Evolutionary conservation across 2,113 vertebrate genomes (phyloP).

Genomic region (Psammodynastes pulverulentus): DNA sequence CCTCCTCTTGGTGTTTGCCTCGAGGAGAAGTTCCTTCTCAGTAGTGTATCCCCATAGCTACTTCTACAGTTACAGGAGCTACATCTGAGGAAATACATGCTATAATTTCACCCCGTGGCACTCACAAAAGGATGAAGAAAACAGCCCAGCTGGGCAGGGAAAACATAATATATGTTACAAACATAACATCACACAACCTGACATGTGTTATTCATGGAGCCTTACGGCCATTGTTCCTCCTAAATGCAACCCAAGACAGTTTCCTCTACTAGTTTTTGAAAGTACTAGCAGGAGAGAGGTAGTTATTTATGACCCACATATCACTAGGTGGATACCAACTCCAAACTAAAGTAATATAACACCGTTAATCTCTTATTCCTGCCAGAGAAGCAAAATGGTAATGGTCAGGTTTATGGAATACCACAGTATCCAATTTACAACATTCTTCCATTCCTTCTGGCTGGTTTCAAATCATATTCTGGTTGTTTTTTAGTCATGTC

Average conservation of each 20-base stretch:
- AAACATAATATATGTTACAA: neutral
- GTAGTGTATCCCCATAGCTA: neutral
- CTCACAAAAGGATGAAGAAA: slow-evolving; percentile 6
- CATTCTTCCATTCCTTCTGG: neutral
- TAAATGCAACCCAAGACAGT: neutral
- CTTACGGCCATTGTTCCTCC: neutral
- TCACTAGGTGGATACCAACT: slow-evolving; percentile 1
- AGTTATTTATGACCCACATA: neutral
- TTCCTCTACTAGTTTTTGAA: neutral
- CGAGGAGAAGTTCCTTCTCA: neutral
- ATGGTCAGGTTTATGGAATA: neutral
- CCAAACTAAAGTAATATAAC: neutral
- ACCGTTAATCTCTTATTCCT: neutral
- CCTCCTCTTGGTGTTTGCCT: neutral
- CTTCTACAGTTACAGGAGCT: slow-evolving; percentile 4
- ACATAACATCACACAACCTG: slow-evolving; percentile 11
- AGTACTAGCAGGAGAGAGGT: neutral
- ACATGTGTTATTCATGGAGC: neutral
- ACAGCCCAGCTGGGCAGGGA: neutral
- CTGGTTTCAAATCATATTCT: slow-evolving; percentile 4
- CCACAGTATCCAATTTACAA: neutral
- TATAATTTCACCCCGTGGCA: neutral
- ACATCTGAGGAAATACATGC: neutral
- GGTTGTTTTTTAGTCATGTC: neutral
- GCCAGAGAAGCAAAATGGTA: neutral